These are phyloP conservation scores for Diadumene lineata DNA, from an alignment of 92 coral and sea anemone genomes.

Conservation along the genomic window DNA sequence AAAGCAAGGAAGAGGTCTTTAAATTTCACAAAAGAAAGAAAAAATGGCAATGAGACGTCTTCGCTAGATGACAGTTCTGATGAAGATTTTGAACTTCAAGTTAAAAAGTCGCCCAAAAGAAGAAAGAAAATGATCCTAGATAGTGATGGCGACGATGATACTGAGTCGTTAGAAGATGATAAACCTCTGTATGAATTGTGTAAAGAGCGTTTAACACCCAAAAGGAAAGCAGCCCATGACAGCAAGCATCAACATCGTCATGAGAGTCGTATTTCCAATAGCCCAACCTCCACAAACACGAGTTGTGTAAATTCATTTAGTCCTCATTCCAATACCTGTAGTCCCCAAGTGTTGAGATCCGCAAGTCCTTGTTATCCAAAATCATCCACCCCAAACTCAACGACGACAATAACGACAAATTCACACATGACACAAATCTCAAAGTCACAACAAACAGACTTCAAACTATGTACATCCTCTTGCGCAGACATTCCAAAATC, in stretches of 20 bases:
- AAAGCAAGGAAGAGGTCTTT: not conserved
- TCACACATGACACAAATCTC: not conserved
- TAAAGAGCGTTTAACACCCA: not conserved
- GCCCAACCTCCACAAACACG: no score
- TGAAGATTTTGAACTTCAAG: not conserved
- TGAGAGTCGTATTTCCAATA: no score
- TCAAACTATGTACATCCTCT: not conserved
- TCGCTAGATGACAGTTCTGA: not conserved
- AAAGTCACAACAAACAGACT: not conserved
- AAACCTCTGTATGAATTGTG: not conserved
- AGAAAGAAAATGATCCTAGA: not conserved
- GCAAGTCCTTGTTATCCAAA: not conserved
- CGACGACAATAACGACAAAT: not conserved
- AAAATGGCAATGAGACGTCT: not conserved
- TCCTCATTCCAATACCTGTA: no score
- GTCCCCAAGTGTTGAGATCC: no score
- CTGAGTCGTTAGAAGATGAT: not conserved
- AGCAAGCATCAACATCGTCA: not conserved
- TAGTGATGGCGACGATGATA: not conserved
- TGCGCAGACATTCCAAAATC: not conserved
- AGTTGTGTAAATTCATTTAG: no score
- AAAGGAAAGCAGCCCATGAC: not conserved
- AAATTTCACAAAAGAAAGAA: not conserved
- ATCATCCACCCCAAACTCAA: not conserved
- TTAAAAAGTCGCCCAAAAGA: not conserved